Evolutionary conservation across 2,888 invertebrate genomes (phyloP).

Genomic region (Tipula unca): DNA sequence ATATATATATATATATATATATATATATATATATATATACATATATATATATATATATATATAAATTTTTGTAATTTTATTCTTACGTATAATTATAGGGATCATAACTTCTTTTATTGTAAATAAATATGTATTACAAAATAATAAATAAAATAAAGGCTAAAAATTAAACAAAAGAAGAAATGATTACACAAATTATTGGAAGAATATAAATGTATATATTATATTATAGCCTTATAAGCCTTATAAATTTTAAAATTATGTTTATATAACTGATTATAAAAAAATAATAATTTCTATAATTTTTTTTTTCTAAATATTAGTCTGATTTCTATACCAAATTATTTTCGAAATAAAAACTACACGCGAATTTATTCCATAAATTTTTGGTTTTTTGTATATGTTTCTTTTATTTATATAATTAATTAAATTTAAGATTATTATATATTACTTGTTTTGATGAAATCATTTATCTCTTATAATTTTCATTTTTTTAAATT

Average conservation of each 20-base stretch:
- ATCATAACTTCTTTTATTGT: neutral
- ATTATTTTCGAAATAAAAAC: slow-evolving; percentile 15
- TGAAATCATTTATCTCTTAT: neutral
- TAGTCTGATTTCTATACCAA: slow-evolving; percentile 17
- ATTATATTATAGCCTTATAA: neutral
- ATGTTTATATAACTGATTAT: slow-evolving; percentile 3
- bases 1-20: neutral
- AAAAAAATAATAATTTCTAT: neutral
- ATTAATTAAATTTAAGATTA: slow-evolving; percentile 9
- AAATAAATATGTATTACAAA: neutral
- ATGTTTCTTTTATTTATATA: neutral
- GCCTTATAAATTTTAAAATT: neutral
- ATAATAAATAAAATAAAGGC: neutral
- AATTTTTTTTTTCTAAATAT: neutral
- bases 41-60: no score
- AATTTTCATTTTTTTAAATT: slow-evolving; percentile 1
- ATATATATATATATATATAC: no score
- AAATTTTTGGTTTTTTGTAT: neutral
- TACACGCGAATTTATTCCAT: neutral
- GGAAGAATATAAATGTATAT: neutral
- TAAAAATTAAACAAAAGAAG: neutral
- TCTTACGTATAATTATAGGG: neutral
- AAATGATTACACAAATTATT: slow-evolving; percentile 2
- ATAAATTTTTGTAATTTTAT: neutral
- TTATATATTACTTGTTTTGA: neutral